These are phyloP conservation scores for Nibea albiflora DNA, from an alignment of 2,113 vertebrate species.

Conservation along the genomic window DNA sequence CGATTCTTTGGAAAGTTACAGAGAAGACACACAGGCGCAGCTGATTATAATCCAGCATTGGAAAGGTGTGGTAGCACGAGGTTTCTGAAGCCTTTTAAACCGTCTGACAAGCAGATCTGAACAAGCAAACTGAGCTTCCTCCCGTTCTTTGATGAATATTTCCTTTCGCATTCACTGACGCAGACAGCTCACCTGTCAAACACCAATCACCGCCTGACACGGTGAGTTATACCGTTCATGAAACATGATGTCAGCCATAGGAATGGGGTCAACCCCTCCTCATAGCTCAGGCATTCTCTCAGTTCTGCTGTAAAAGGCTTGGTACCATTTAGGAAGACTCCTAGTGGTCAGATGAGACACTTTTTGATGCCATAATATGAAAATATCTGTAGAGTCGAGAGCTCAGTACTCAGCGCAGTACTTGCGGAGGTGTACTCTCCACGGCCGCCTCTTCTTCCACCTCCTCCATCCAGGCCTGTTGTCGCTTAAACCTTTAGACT, in stretches of 20 bases:
- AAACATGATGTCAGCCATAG: constrained; percentile 6
- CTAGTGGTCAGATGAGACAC: neutral
- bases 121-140: no score
- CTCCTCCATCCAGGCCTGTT: constrained; percentile 66
- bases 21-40: neutral
- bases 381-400: neutral
- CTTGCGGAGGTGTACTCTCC: constrained; percentile 18
- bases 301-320: neutral
- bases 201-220: neutral
- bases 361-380: neutral
- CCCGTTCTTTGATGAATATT: no score
- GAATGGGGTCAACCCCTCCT: neutral
- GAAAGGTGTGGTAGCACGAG: no score
- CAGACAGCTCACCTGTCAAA: neutral
- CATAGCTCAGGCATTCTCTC: neutral
- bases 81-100: neutral
- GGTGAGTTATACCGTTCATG: neutral
- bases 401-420: no score
- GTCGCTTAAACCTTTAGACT: constrained; percentile 62
- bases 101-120: neutral
- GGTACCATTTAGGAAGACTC: neutral
- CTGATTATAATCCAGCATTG: no score
- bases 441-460: constrained; percentile 45
- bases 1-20: neutral
- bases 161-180: neutral